Evolutionary conservation across 2,113 vertebrate species (phyloP), one percentile per base, ranked within the genome.

Genomic region (Mandrillus leucophaeus): DNA sequence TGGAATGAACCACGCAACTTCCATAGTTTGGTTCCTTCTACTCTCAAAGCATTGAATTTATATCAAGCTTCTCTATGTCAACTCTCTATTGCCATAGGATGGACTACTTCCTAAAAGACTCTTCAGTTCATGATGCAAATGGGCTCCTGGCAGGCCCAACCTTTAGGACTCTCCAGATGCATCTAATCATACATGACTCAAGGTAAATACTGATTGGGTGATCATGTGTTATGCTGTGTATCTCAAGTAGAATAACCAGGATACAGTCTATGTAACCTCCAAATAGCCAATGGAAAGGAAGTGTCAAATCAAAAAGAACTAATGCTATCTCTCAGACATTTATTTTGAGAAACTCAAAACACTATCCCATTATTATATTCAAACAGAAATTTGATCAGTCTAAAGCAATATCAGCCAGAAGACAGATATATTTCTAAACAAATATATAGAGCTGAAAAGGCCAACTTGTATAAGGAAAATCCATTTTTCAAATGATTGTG

Each of bases 401-500:
- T 55, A 92, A 84, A 96, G 38, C 6, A 75, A 40, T 92, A 97
- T 88, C 45, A 95, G 82, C 88, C 35, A 96, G 30, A 79, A 93
- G 91, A 88, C 8, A 78, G 22, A 93, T 2, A 50, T n/a, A 90
- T 57, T 93, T 64, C 45, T 75, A 86, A 93, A 94, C 3, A 83
- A 84, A 92, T 76, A 90, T 6, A 88, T 11, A 61, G 38, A 84
- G 25, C n/a, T 68, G 35, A 82, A 93, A 96, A 81, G 61, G 64
- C 50, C 48, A 97, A 92, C 22, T 87, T 68, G 30, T 55, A 25
- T 1, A 22, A 75, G 25, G 45, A 91, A 93, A 96, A 82, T 10
- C 88, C 52, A 96, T 93, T 92, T 94, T 97, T 98, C 92, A 89
- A 96, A 96, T 96, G 86, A 91, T 50, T 86, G 12, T 93, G 75